Base-by-base conservation (phyloP, 2,113 vertebrate species). In the Athene noctua region DNA sequence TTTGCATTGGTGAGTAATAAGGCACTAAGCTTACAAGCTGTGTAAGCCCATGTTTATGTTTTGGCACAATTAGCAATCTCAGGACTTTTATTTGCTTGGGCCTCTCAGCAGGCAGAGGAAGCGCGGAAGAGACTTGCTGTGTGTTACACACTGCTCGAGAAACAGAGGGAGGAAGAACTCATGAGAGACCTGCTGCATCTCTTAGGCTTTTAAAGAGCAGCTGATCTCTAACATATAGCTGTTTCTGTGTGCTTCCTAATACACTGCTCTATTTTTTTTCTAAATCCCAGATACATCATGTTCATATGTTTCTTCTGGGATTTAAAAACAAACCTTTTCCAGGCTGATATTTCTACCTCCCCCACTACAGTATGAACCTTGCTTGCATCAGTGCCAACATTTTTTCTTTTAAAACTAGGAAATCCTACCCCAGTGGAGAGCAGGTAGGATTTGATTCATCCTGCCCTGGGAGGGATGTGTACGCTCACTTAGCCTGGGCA, bases 1-100 rank as follows among this genome's bases (percentile, higher is more conserved):
- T 94, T 92, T 87, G 83, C 54, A n/a, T 63, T 72, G 86, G 96
- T 96, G 95, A 97, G 96, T 96, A 97, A 95, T 89, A 83, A 54
- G 65, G 49, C 82, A 36, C 11, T 54, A 59, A 58, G 62, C 81
- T 82, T 16, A 38, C 57, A 80, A 72, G 68, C 91, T 68, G 36
- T 74, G 57, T 29, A 74, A 96, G 46, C 42, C 63, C 59, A 1
- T 36, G 42, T 84, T 96, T 91, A 85, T 84, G 38, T 86, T 95
- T 81, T 91, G 95, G 91, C 86, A 92, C 86, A 82, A 89, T 92
- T 93, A 71, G 86, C 73, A 57, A 25, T 80, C 94, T 91, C 73
- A 63, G 10, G 49, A 7, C 54, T 91, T 95, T 49, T 88, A 47
- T 91, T 94, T 95, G 63, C 74, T 83, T 87, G 84, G 74, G 88